These are phyloP conservation scores for Diaperis boleti DNA, from an alignment of 2,888 invertebrate species.

Conservation along the genomic window DNA sequence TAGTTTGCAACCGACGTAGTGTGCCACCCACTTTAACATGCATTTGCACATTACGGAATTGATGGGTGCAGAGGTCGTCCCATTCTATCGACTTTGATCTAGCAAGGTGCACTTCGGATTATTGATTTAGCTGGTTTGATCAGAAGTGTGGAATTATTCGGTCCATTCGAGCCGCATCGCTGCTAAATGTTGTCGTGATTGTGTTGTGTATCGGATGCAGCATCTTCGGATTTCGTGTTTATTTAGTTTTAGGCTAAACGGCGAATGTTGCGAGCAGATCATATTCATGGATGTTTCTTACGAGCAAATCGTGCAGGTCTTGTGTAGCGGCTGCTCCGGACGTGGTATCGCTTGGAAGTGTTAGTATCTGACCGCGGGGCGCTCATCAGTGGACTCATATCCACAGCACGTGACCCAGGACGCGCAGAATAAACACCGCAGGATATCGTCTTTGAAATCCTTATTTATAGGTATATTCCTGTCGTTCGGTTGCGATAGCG, in stretches of 20 bases:
- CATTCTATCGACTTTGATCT: conserved; percentile 28
- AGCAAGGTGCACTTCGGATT: conserved; percentile 14
- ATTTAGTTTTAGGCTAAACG: conserved; percentile 14
- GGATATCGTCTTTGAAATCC: conserved; percentile 31
- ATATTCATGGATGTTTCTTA: conserved; percentile 25
- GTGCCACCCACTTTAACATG: conserved; percentile 26
- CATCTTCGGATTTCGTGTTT: conserved; percentile 19
- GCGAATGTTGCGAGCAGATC: conserved; percentile 1
- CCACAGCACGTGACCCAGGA: conserved; percentile 50
- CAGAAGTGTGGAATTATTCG: background rate
- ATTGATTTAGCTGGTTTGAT: background rate
- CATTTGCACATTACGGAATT: conserved; percentile 21
- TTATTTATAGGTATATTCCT: conserved; percentile 38
- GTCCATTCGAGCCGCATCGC: conserved; percentile 5
- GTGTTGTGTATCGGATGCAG: conserved; percentile 16
- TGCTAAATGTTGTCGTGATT: conserved; percentile 10
- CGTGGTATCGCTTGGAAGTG: conserved; percentile 47
- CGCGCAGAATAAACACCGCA: conserved; percentile 35
- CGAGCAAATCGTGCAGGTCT: conserved; percentile 32
- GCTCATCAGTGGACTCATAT: conserved; percentile 52
- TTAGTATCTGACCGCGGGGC: conserved; percentile 50
- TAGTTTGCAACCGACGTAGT: conserved; percentile 33
- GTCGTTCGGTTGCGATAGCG: conserved; percentile 23
- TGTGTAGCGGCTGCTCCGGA: conserved; percentile 45
- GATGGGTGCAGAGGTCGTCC: conserved; percentile 21